These are phyloP conservation scores for Cichlasoma orientale DNA, from an alignment of 2,797 vertebrate genomes.

Conservation along the genomic window DNA sequence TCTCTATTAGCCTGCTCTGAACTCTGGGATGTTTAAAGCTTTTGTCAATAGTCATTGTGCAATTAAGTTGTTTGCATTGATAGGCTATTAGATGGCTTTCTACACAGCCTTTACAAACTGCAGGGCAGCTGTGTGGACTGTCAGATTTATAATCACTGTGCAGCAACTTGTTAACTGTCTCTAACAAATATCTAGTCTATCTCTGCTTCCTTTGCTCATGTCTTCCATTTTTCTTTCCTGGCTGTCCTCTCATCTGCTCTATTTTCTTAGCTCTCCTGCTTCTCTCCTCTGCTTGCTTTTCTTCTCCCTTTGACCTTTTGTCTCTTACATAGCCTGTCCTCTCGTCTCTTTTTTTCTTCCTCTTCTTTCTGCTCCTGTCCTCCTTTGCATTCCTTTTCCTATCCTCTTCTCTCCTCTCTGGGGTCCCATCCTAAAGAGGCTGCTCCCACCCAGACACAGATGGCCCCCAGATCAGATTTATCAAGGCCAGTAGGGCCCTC, in stretches of 20 bases:
- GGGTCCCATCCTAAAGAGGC: constrained; percentile 73
- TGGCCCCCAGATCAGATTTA: constrained; percentile 94
- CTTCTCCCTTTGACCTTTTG: constrained; percentile 45
- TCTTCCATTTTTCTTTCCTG: constrained; percentile 16
- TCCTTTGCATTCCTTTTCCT: constrained; percentile 16
- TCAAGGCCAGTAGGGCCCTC: constrained; percentile 88
- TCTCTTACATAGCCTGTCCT: constrained; percentile 2
- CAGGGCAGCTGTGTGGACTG: constrained; percentile 7
- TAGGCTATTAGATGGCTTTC: constrained; percentile 86
- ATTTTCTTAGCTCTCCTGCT: constrained; percentile 28
- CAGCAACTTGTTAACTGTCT: constrained; percentile 35
- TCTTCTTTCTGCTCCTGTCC: constrained; percentile 4
- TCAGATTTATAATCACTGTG: constrained; percentile 25
- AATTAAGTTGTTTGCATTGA: constrained; percentile 92
- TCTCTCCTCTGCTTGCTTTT: constrained; percentile 29
- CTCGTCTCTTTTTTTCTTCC: constrained; percentile 23
- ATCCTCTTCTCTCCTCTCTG: constrained; percentile 60
- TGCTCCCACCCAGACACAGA: constrained; percentile 81
- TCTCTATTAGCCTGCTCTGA: constrained; percentile 90
- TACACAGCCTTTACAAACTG: constrained; percentile 67
- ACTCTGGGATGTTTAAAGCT: constrained; percentile 90
- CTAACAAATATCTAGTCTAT: constrained; percentile 37
- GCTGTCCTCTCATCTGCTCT: constrained; percentile 16
- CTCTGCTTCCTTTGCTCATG: constrained; percentile 18
- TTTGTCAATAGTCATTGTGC: constrained; percentile 91